A percentile compares a stretch with the other conserved stretches of the same genome.
These are phyloP conservation scores for Sapajus apella DNA, from an alignment of 2,113 vertebrate species.

Conservation along the genomic window DNA sequence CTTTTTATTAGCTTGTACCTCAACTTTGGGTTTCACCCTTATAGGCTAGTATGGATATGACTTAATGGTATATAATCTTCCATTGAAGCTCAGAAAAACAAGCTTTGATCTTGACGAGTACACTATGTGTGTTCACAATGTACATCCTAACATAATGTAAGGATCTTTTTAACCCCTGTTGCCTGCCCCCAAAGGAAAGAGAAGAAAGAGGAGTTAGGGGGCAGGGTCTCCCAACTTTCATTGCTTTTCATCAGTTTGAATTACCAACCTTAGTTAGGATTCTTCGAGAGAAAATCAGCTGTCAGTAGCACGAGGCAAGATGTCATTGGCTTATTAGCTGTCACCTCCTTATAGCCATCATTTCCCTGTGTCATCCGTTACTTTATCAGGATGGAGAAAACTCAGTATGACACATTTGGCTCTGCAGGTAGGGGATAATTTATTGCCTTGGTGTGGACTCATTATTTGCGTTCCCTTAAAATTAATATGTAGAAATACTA, in stretches of 20 bases:
- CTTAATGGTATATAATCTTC: neutral
- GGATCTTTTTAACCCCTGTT: neutral
- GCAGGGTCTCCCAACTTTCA: slow-evolving; percentile 36
- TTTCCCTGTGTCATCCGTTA: slow-evolving; percentile 61
- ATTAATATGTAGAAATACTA: neutral
- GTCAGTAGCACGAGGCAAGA: slow-evolving; percentile 47
- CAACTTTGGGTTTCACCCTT: neutral
- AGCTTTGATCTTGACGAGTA: neutral
- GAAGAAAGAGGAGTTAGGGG: neutral
- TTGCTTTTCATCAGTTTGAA: slow-evolving; percentile 75
- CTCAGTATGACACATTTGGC: slow-evolving; percentile 44
- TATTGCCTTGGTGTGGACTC: neutral
- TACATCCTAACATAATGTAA: neutral
- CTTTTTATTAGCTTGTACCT: neutral
- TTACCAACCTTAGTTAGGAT: slow-evolving; percentile 67
- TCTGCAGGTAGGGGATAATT: slow-evolving; percentile 75
- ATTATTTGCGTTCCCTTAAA: neutral
- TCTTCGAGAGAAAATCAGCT: slow-evolving; percentile 73
- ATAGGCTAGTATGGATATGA: neutral
- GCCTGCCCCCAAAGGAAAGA: neutral
- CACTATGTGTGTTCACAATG: neutral
- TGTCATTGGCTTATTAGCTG: slow-evolving; percentile 68
- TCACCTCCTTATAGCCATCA: slow-evolving; percentile 57
- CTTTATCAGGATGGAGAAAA: slow-evolving; percentile 75
- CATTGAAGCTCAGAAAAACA: neutral